These are phyloP conservation scores for Temnothorax rugatulus DNA, from an alignment of 2,888 invertebrate species.

Conservation along the genomic window DNA sequence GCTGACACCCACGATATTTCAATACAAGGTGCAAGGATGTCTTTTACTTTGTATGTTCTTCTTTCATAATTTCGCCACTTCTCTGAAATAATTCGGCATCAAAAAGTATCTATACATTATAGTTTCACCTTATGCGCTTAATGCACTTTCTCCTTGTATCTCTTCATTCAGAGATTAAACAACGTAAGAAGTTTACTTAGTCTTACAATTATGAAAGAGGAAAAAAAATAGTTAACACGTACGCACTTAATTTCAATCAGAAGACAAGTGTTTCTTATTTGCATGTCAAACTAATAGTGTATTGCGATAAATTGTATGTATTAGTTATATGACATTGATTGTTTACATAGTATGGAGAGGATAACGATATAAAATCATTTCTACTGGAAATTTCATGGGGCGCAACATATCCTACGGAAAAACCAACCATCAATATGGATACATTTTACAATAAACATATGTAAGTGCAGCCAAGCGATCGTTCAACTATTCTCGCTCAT, in stretches of 20 bases:
- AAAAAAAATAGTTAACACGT: background rate
- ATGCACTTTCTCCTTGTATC: too few relatives aligned
- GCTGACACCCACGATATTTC: constrained; percentile 92
- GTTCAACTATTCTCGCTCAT: constrained; percentile 61
- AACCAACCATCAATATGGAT: constrained; percentile 94
- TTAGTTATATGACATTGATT: constrained; percentile 8
- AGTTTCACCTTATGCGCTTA: background rate
- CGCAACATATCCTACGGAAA: constrained; percentile 93
- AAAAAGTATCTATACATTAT: background rate
- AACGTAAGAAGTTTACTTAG: background rate
- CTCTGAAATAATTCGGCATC: background rate
- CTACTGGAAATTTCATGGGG: constrained; percentile 96
- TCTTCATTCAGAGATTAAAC: background rate
- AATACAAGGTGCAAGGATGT: constrained; percentile 92
- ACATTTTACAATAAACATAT: constrained; percentile 97
- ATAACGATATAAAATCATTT: constrained; percentile 93
- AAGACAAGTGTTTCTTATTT: background rate
- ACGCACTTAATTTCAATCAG: background rate
- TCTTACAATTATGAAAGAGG: background rate
- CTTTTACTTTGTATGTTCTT: too few relatives aligned
- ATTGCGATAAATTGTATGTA: constrained; percentile 11
- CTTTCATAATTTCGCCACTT: background rate
- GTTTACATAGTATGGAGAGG: constrained; percentile 91
- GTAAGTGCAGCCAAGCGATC: constrained; percentile 88
- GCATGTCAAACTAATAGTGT: background rate